Conservation (phyloP, 1,140 invertebrate species). For the Diplogasteroides magnus region DNA sequence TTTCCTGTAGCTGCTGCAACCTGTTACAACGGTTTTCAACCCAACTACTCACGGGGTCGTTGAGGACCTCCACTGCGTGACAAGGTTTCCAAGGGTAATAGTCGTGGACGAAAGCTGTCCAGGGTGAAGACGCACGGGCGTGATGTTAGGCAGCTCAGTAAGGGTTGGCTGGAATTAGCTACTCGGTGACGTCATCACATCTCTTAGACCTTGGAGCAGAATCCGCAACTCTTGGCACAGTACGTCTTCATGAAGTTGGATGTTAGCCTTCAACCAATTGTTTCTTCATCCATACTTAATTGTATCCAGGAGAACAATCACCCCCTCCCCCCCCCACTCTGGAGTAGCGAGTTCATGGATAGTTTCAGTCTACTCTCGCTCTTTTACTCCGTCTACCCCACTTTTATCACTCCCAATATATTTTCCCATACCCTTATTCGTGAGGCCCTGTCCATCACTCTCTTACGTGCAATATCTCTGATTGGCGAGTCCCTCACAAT, state of each 20-base stretch:
- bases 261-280: conserved; percentile 41
- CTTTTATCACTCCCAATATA: too few relatives aligned
- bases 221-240: conserved; percentile 51
- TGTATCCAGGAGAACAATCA: too few relatives aligned
- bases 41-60: not conserved
- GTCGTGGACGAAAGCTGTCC: conserved; percentile 7
- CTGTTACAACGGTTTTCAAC: too few relatives aligned
- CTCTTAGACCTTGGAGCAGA: conserved; percentile 45
- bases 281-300: too few relatives aligned
- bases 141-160: conserved; percentile 42
- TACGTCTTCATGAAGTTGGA: conserved; percentile 46
- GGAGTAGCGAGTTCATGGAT: too few relatives aligned
- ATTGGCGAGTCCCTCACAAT: conserved; percentile 54
- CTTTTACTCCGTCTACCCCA: too few relatives aligned
- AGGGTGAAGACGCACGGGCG: not conserved
- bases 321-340: too few relatives aligned
- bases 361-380: too few relatives aligned
- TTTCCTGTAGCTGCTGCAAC: conserved; percentile 3
- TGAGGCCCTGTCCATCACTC: too few relatives aligned
- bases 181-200: too few relatives aligned
- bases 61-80: conserved; percentile 6
- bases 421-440: too few relatives aligned
- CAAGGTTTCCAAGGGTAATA: conserved; percentile 3
- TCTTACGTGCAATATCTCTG: conserved; percentile 37
- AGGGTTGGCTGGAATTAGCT: conserved; percentile 27